Evolutionary conservation across 1,140 invertebrate species (phyloP), one percentile per base, ranked within the genome.

Genomic region (Mactra quadrangularis): DNA sequence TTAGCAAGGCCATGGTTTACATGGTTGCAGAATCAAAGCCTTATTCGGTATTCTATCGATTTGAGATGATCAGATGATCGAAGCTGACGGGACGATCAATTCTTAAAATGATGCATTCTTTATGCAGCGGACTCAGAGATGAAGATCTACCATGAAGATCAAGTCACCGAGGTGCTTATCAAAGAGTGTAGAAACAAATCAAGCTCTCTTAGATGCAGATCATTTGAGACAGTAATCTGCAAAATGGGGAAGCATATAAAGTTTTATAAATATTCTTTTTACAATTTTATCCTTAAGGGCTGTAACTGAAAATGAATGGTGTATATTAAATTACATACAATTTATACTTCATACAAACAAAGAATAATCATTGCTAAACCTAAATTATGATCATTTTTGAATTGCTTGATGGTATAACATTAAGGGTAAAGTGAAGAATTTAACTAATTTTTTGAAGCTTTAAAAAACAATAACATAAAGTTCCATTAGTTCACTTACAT

Each of bases 151-250:
- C 31, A 27, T 68, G 77, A 59, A 60, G 66, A 50, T 50, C 38
- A 83, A 29, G 47, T 55, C 41, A 75, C 59, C n/a, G 47, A 52
- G 38, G 45, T 25, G 55, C 50, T 64, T 78, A 84, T 52, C 45
- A 41, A 45, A 68, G 25, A 70, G 62, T 68, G 62, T 53, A 50
- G 64, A 64, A 71, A 70, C 45, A 76, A 60, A 27, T 71, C 53
- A 71, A 71, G 64, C 66, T 68, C 72, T 71, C 41, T 68, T 52
- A 52, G 64, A 76, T 45, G 52, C 35, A 78, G 60, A 77, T 62
- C 60, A 68, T 45, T 75, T 71, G 45, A 75, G 27, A 79, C 29
- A 68, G 45, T 64, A 27, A 57, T 81, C 70, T 82, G 60, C 22
- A 71, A 62, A 35, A 41, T 1, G 31, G 50, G 76, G 22, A 74